Evolutionary conservation across 2,113 vertebrate species (phyloP).

Genomic region (Oryzias woworae): DNA sequence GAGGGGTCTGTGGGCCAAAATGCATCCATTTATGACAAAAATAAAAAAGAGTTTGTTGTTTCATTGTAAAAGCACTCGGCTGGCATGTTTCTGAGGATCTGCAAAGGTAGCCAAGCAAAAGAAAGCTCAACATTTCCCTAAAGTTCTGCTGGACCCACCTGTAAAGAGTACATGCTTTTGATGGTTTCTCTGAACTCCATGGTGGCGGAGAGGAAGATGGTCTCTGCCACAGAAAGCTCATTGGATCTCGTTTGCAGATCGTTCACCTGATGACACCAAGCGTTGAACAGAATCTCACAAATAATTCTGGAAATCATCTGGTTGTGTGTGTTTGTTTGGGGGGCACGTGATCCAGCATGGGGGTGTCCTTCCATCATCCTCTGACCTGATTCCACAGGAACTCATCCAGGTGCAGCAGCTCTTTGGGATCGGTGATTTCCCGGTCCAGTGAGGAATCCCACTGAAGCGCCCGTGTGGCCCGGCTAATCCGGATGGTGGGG

Average conservation of each 20-base stretch:
- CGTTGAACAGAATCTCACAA: too few relatives aligned
- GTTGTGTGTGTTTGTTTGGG: too few relatives aligned
- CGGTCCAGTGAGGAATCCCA: slow-evolving; percentile 81
- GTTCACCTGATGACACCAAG: slow-evolving; percentile 80
- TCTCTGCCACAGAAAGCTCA: slow-evolving; percentile 86
- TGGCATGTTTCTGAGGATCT: too few relatives aligned
- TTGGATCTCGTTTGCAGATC: slow-evolving; percentile 79
- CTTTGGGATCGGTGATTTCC: slow-evolving; percentile 85
- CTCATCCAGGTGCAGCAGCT: slow-evolving; percentile 91
- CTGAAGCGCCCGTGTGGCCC: slow-evolving; percentile 80
- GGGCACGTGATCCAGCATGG: too few relatives aligned
- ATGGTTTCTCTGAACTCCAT: slow-evolving; percentile 89
- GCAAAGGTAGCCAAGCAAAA: not conserved
- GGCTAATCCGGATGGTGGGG: slow-evolving; percentile 86
- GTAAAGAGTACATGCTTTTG: slow-evolving; percentile 91
- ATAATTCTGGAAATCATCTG: too few relatives aligned
- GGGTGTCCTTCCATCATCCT: too few relatives aligned
- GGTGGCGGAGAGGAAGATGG: slow-evolving; percentile 87
- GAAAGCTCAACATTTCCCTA: not conserved
- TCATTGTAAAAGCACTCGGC: too few relatives aligned
- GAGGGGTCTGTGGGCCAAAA: slow-evolving; percentile 79
- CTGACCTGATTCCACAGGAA: slow-evolving; percentile 92
- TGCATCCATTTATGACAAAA: not conserved
- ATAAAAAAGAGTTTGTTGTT: not conserved
- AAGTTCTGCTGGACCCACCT: slow-evolving; percentile 75